Base-by-base conservation (phyloP, 1,140 invertebrate genomes). In the Asobara japonica region DNA sequence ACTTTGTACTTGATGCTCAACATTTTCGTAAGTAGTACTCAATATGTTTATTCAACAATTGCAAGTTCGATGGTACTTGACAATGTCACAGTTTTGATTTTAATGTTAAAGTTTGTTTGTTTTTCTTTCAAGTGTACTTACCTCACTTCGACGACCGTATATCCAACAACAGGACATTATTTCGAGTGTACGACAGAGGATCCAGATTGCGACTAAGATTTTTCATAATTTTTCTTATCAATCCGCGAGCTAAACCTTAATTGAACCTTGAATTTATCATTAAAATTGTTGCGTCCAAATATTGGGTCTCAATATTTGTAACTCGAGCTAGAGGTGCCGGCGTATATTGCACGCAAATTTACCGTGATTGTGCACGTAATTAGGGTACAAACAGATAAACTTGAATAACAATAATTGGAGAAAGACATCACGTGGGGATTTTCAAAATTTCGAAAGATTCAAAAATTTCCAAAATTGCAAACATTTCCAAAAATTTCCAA, bases 251-350 rank as follows among this genome's bases (percentile, higher is more conserved):
- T 41, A 36, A 36, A 36, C 1, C 11, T 22, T 18, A 56, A 38
- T 69, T 69, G 30, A 69, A 60, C 36, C 68, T 69, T 69, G 68
- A 29, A 60, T 33, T 60, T 16, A 7, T 16, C 22, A 27, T 51
- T 38, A 41, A 36, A 22, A 36, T n/a, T 22, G 18, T 66, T 66
- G 36, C 11, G 22, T 38, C 20, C 38, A 56, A 56, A 56, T 56
- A 25, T 56, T 56, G 22, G 20, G 11, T 36, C 31, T 36, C 31
- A 36, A 36, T 36, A 36, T 36, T 56, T 56, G 51, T 10, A 18
- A 56, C 22, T 18, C 18, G 25, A 2, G 51, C 18, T 27, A 56
- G 25, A 56, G 51, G 51, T 56, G 25, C 51, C 51, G 51, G 22
- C 13, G 51, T 56, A 27, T 56, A 18, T 56, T 25, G 51, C 25